Percentiles rank a stretch among this genome's conserved stretches.
phyloP scores from a whole-genome alignment of 2,797 vertebrate genomes.

The Parambassis ranga region DNA sequence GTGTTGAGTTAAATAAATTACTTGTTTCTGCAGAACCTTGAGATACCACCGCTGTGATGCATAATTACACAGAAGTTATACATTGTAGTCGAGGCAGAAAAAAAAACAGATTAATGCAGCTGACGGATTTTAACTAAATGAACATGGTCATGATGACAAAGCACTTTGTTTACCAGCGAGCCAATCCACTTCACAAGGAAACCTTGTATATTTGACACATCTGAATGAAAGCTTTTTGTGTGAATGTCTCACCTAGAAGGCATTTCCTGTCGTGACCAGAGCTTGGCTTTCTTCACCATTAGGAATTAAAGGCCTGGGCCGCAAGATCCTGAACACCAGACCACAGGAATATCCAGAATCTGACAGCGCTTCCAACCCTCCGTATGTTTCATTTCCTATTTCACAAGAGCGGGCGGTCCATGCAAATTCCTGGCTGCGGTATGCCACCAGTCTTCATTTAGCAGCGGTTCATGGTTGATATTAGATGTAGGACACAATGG shows the following conservation, averaged over 20 bases:
- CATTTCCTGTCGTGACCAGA: slow-evolving; percentile 77
- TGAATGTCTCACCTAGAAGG: slow-evolving; percentile 69
- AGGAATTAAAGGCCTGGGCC: slow-evolving; percentile 61
- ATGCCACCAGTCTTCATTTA: slow-evolving; percentile 58
- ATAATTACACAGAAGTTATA: not conserved
- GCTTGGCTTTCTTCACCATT: slow-evolving; percentile 61
- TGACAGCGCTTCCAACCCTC: slow-evolving; percentile 46
- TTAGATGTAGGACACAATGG: slow-evolving; percentile 63
- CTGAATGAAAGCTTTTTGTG: slow-evolving; percentile 42
- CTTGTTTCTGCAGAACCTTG: not conserved
- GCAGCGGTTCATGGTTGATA: slow-evolving; percentile 54
- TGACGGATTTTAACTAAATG: not conserved
- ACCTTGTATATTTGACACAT: slow-evolving; percentile 41
- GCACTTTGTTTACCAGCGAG: slow-evolving; percentile 14
- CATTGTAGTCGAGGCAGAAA: not conserved
- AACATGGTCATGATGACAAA: slow-evolving; percentile 15
- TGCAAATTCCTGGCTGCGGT: slow-evolving; percentile 64
- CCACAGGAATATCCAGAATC: slow-evolving; percentile 75
- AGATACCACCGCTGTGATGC: not conserved
- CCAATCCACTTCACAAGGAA: slow-evolving; percentile 9
- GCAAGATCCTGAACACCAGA: slow-evolving; percentile 58
- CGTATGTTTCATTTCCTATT: slow-evolving; percentile 75
- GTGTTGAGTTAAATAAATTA: slow-evolving; percentile 6
- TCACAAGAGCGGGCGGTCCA: slow-evolving; percentile 60
- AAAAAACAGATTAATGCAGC: not conserved